phyloP scores from a whole-genome alignment of 1,140 invertebrate species.

The Andricus grossulariae region DNA sequence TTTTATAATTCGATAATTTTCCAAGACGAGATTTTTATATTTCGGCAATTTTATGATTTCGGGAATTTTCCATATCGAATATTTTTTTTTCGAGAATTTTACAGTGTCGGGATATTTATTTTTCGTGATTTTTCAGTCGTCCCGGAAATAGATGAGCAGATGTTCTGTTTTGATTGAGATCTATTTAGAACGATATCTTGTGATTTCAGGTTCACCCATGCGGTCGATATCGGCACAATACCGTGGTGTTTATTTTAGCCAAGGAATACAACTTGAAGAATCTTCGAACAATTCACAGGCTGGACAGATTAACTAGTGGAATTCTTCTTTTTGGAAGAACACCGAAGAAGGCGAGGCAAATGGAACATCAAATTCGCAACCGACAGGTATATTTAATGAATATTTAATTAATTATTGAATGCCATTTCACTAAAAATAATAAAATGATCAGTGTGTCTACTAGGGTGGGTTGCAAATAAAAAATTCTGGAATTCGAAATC shows the following conservation, averaged over 20 bases:
- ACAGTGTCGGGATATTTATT: too few species aligned
- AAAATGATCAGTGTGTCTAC: neutral
- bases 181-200: neutral
- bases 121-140: too few species aligned
- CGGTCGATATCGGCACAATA: slow-evolving; percentile 96
- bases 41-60: too few species aligned
- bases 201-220: slow-evolving; percentile 93
- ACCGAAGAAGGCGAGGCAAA: slow-evolving; percentile 92
- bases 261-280: slow-evolving; percentile 97
- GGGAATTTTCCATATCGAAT: too few species aligned
- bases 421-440: slow-evolving; percentile 27
- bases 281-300: slow-evolving; percentile 91
- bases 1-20: too few species aligned
- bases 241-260: slow-evolving; percentile 95
- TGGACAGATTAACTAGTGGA: slow-evolving; percentile 96
- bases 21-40: too few species aligned
- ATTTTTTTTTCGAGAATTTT: too few species aligned
- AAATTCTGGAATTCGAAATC: too few species aligned
- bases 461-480: too few species aligned
- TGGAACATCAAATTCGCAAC: slow-evolving; percentile 95
- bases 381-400: slow-evolving; percentile 74
- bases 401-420: slow-evolving; percentile 26
- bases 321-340: slow-evolving; percentile 95
- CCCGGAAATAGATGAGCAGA: neutral
- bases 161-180: neutral